phyloP scores from a whole-genome alignment of 2,797 vertebrate genomes.

The Phataginus tricuspis region DNA sequence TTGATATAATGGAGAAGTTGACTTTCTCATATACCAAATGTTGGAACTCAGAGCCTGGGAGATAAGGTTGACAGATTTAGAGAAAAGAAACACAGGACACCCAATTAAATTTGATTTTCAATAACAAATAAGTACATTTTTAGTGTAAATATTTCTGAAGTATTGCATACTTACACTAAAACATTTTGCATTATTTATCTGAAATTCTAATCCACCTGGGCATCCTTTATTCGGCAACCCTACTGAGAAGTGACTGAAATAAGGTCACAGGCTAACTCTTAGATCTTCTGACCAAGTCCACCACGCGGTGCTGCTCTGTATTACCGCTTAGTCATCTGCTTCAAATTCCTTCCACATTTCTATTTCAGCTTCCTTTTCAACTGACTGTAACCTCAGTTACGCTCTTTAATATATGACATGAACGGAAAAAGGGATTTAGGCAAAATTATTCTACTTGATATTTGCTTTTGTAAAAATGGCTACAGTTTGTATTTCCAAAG shows the following conservation, averaged over 20 bases:
- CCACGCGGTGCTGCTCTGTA: rapidly evolving
- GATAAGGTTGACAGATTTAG: neutral
- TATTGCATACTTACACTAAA: neutral
- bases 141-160: neutral
- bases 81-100: neutral
- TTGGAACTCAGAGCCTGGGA: neutral
- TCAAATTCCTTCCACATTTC: neutral
- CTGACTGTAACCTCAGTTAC: neutral
- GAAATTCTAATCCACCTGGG: neutral
- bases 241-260: neutral
- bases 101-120: neutral
- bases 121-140: neutral
- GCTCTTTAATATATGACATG: neutral
- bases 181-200: neutral
- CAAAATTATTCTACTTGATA: neutral
- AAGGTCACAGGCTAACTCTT: neutral
- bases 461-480: neutral
- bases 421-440: neutral
- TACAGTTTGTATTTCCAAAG: neutral
- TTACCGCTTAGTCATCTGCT: too few relatives aligned
- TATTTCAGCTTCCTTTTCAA: neutral
- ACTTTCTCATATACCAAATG: neutral
- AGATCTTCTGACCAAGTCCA: neutral
- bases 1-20: neutral
- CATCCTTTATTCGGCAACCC: neutral